Evolutionary conservation across 2,113 vertebrate species (phyloP).

Genomic region (Cranoglanis bouderius): DNA sequence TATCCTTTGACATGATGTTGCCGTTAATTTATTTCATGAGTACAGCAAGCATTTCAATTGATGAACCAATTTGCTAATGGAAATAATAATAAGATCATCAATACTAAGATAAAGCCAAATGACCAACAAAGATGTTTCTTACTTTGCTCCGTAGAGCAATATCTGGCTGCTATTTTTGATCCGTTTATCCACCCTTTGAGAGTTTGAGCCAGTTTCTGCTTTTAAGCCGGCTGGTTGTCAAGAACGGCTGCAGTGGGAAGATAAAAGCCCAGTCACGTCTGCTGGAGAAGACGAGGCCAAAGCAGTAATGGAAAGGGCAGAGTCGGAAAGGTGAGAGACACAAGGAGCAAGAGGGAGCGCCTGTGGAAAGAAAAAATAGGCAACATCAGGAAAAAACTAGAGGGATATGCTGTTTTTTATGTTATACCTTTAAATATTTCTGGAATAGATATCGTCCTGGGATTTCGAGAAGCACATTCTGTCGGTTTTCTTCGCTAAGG

Average conservation of each 20-base stretch:
- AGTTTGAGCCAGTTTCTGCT: constrained; percentile 37
- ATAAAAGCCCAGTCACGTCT: constrained; percentile 46
- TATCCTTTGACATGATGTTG: not conserved
- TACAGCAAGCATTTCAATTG: not conserved
- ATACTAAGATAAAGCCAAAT: constrained; percentile 41
- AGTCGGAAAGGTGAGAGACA: constrained; percentile 35
- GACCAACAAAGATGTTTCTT: constrained; percentile 42
- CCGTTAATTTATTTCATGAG: not conserved
- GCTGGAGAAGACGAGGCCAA: constrained; percentile 20
- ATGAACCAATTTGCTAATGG: not conserved
- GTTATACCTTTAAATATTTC: constrained; percentile 12
- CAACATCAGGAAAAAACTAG: constrained; percentile 32
- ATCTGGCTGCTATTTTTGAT: constrained; percentile 39
- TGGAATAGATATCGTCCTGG: constrained; percentile 7
- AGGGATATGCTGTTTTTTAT: not conserved
- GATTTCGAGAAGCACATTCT: not conserved
- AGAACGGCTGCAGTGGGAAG: constrained; percentile 47
- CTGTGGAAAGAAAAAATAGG: constrained; percentile 9
- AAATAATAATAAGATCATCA: not conserved
- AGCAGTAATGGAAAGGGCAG: constrained; percentile 43
- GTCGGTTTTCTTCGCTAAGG: not conserved
- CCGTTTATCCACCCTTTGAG: constrained; percentile 32
- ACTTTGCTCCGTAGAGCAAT: constrained; percentile 4
- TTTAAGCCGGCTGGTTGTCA: constrained; percentile 41
- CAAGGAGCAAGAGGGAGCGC: not conserved